Evolutionary conservation across 2,888 invertebrate genomes (phyloP).

Genomic region (Nomada fucata): DNA sequence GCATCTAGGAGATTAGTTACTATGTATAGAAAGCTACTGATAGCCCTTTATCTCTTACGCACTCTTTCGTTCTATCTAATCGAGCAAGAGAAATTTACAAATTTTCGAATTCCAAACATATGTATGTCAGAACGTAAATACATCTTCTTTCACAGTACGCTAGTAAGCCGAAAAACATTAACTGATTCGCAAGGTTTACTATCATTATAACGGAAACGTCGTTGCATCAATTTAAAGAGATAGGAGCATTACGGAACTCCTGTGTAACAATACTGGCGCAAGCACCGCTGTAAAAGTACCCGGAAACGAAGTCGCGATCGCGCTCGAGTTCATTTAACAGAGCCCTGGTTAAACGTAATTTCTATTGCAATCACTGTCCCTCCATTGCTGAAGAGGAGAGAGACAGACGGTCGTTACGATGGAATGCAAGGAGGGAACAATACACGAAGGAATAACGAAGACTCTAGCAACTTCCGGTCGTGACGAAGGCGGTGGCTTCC

Average conservation of each 20-base stretch:
- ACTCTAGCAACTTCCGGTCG: conserved; percentile 63
- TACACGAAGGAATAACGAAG: conserved; percentile 55
- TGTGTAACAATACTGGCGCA: conserved; percentile 5
- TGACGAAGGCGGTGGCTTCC: conserved; percentile 45
- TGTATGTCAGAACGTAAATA: not conserved
- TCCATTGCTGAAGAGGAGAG: conserved; percentile 28
- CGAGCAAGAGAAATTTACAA: conserved; percentile 22
- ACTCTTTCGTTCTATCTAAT: conserved; percentile 51
- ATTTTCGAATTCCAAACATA: not conserved
- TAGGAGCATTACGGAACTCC: conserved; percentile 9
- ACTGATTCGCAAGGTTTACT: not conserved
- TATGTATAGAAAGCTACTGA: conserved; percentile 13
- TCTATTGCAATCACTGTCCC: conserved; percentile 28
- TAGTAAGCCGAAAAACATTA: not conserved
- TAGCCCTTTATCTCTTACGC: conserved; percentile 52
- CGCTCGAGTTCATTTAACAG: conserved; percentile 2
- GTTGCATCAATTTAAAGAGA: conserved; percentile 7
- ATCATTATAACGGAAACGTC: not conserved
- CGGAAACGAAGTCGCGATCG: conserved; percentile 13
- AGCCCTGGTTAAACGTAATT: conserved; percentile 29
- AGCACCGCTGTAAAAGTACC: conserved; percentile 7
- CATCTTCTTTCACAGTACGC: not conserved
- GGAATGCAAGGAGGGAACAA: conserved; percentile 68
- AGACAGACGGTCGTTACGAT: conserved; percentile 49
- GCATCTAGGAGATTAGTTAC: not conserved